Evolutionary conservation across 2,888 invertebrate species (phyloP).

Genomic region (Pediacus dermestoides): DNA sequence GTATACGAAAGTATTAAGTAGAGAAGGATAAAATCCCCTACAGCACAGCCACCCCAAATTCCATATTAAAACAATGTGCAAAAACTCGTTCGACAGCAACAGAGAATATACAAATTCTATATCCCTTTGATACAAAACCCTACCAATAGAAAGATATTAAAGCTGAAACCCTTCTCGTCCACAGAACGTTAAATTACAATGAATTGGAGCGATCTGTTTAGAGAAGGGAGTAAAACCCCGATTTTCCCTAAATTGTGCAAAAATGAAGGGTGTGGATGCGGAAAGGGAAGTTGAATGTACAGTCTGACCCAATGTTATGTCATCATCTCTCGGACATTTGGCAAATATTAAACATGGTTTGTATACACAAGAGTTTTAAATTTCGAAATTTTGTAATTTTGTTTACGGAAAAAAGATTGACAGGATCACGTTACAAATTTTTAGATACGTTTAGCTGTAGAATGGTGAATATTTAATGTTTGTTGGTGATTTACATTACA

Average conservation of each 20-base stretch:
- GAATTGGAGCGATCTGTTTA: conserved; percentile 3
- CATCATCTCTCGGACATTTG: conserved; percentile 37
- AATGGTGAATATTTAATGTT: no score
- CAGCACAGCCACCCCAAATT: conserved; percentile 20
- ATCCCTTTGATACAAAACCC: conserved; percentile 1
- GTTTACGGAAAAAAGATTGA: no score
- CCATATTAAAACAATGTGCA: conserved; percentile 37
- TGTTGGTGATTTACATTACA: no score
- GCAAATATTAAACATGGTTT: no score
- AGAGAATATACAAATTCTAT: conserved; percentile 1
- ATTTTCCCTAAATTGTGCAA: conserved; percentile 47
- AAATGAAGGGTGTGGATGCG: conserved; percentile 44
- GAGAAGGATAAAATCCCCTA: conserved; percentile 27
- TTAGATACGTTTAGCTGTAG: no score
- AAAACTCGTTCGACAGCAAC: conserved; percentile 32
- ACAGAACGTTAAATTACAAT: no score
- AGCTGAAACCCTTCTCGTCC: conserved; percentile 22
- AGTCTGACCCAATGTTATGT: conserved; percentile 45
- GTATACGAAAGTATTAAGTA: conserved; percentile 7
- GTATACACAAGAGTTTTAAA: conserved; percentile 1
- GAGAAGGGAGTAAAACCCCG: conserved; percentile 36
- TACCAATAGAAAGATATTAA: conserved; percentile 26
- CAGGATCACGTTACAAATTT: no score
- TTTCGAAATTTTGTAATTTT: conserved; percentile 1
- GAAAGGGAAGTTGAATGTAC: conserved; percentile 44